A percentile compares a stretch with the other conserved stretches of the same genome.
Evolutionary conservation across 2,797 vertebrate genomes (phyloP).

Genomic region (Smutsia temminckii): DNA sequence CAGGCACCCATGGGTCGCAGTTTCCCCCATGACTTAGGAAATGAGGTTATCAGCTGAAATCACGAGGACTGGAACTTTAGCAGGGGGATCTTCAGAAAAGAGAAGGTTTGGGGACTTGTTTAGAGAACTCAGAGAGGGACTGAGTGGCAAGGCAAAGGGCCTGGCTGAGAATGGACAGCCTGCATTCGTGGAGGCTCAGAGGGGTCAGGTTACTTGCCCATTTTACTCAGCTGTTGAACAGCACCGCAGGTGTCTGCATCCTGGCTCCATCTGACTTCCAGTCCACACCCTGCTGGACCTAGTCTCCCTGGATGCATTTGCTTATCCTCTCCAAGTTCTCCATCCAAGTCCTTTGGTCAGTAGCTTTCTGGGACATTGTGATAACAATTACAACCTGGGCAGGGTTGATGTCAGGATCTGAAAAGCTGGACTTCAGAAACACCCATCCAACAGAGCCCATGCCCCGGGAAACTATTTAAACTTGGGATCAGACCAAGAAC

Average conservation of each 20-base stretch:
- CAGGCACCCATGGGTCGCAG: fast-evolving
- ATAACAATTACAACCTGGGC: background rate
- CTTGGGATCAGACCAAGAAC: background rate
- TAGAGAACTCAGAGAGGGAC: background rate
- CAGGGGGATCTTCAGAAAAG: background rate
- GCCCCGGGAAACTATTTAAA: background rate
- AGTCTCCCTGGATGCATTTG: background rate
- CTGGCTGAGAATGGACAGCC: background rate
- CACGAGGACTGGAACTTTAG: background rate
- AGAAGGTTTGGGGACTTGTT: background rate
- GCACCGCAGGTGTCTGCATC: background rate
- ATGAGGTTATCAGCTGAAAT: background rate
- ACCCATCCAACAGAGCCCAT: background rate
- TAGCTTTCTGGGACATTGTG: background rate
- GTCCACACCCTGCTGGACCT: background rate
- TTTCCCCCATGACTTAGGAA: background rate
- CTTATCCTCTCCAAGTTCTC: background rate
- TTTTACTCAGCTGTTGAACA: background rate
- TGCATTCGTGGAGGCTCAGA: too few species aligned
- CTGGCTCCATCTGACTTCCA: background rate
- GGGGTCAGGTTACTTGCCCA: too few species aligned
- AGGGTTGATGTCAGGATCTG: background rate
- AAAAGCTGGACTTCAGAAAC: background rate
- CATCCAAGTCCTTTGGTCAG: background rate
- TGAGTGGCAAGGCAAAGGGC: background rate